Base-by-base conservation (phyloP, 2,797 vertebrate species). In the Leptatherina wallacei region DNA sequence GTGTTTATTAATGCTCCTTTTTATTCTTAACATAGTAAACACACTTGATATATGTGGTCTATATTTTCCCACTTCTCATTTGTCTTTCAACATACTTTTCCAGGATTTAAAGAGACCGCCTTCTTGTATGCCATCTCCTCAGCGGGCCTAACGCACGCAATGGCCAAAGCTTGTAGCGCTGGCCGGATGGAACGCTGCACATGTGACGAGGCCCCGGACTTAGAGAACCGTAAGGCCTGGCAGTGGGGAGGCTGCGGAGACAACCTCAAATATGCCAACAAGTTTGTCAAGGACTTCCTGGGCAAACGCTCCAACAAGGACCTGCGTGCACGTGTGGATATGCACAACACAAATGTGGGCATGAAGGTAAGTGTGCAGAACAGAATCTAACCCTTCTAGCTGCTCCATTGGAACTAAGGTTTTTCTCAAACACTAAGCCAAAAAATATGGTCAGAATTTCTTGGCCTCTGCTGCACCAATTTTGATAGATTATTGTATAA, bases 241-340 rank as follows among this genome's bases (percentile, higher is more conserved):
- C 98, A 99, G 90, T 99, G 98, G 98, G 98, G 98, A 0, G 98
- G 98, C 89, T 99, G 98, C 0, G 98, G 98, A 0, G 98, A 99
- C 94, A 99, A 99, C 90, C 96, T 99, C 59, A 99, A 99, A 71
- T 99, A 98, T 82, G 98, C 98, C 93, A 98, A 98, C 94, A 99
- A 99, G 85, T 99, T 99, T 27, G 97, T 98, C 86, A 99, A 98
- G 88, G 98, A 99, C 90, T 99, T 99, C 94, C 93, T 99, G 82
- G 97, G 97, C 83, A 96, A 97, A 91, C 96, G 97, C 78, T 96
- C 97, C 20, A 97, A 97, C 94, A 97, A 98, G 84, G 98, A 99
- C 83, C 93, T 99, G 58, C 94, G 98, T 0, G 98, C 97, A 55
- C 95, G 96, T 0, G 96, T 99, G 84, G 98, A 99, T 88, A 97